Evolutionary conservation across 2,888 invertebrate genomes (phyloP), one percentile per base, ranked within the genome.

Genomic region (Leptogaster cylindrica): DNA sequence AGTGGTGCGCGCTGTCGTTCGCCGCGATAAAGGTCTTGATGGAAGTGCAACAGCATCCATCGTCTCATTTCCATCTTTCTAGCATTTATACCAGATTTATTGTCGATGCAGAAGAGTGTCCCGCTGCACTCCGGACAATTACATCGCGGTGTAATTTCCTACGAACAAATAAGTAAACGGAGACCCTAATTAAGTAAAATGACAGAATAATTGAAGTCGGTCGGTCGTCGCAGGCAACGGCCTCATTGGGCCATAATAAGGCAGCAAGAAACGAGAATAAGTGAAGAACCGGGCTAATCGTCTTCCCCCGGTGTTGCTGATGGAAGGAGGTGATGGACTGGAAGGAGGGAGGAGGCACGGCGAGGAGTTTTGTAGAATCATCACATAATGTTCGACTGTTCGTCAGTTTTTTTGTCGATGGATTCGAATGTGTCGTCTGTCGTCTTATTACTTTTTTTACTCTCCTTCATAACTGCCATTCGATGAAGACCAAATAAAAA

Each of bases 161-260:
- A 36, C 10, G 36, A 55, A 55, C 23, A 55, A 55, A 55, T 55
- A 55, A 36, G 55, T 55, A 55, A 55, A 39, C 39, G 39, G 16
- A 55, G 55, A 36, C 55, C 55, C 55, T 55, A 55, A 55, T 55
- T 55, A 55, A 55, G 55, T 8, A 36, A 55, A 39, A 55, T 55
- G 55, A 55, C 55, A 55, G 55, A 55, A 55, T 55, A 55, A 55
- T 55, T 55, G 55, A 55, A 55, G 55, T 33, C 55, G 55, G 36
- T 55, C 18, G 14, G 55, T 39, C 23, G n/a, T n/a, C n/a, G n/a
- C 55, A 55, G 36, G 33, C 55, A 55, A 55, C 55, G 55, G 55
- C 55, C 55, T 55, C 50, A 27, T 50, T 50, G 50, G 12, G 27
- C 10, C 25, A 2, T 27, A 27, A 20, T 12, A 28, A 55, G 31